phyloP scores from a whole-genome alignment of 2,113 vertebrate species.

The Cephalopterus ornatus region DNA sequence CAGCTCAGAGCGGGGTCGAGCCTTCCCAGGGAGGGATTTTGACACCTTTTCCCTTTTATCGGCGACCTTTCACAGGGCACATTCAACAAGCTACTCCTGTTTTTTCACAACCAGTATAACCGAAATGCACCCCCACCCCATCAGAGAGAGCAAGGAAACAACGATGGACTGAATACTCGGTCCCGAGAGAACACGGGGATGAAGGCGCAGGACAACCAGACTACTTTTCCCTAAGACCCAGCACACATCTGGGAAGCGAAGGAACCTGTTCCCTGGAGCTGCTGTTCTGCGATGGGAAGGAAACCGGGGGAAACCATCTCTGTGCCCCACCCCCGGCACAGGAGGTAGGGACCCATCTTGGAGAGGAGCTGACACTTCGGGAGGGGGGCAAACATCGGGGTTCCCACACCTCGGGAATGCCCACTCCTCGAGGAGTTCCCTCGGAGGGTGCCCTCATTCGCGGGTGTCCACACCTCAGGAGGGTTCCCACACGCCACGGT shows the following conservation, averaged over 20 bases:
- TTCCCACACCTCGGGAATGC: not conserved
- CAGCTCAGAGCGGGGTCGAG: not conserved
- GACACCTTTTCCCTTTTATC: not conserved
- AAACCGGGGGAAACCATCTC: fast-evolving
- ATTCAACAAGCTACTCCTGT: not conserved
- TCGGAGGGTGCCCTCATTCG: not conserved
- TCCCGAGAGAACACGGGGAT: not conserved
- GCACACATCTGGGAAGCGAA: not conserved
- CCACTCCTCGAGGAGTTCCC: not conserved
- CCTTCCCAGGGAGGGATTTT: not conserved
- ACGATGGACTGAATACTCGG: too few relatives aligned
- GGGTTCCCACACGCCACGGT: not conserved
- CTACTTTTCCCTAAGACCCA: too few relatives aligned
- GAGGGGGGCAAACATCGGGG: not conserved
- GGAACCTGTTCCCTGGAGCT: not conserved
- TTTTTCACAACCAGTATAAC: not conserved
- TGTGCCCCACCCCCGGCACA: not conserved
- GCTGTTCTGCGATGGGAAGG: not conserved
- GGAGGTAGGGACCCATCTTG: not conserved
- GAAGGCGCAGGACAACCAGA: not conserved
- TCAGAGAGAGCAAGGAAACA: not conserved
- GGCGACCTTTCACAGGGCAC: not conserved
- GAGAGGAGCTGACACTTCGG: not conserved
- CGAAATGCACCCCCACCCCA: not conserved
- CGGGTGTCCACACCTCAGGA: not conserved